phyloP scores from a whole-genome alignment of 2,888 invertebrate genomes.

The Drosophila tanythrix region DNA sequence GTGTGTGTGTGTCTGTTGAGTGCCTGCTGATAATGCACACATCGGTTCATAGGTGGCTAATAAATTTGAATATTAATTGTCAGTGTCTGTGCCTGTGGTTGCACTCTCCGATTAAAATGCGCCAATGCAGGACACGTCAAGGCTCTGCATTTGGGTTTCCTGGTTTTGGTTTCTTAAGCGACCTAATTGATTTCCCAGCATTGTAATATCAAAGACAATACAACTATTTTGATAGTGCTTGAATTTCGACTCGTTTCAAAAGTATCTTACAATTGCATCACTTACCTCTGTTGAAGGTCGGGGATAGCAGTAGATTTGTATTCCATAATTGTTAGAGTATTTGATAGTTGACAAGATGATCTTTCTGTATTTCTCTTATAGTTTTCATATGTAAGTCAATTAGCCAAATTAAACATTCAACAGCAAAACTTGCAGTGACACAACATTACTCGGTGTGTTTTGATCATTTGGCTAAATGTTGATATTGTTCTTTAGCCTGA shows the following conservation, averaged over 20 bases:
- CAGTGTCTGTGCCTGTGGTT: conserved; percentile 67
- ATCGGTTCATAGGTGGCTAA: conserved; percentile 84
- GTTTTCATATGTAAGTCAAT: conserved; percentile 3
- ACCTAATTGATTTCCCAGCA: conserved; percentile 44
- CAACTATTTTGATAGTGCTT: background rate
- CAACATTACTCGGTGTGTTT: background rate
- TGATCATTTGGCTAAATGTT: background rate
- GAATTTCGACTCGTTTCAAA: background rate
- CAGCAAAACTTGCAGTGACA: background rate
- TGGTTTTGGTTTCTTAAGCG: conserved; percentile 2
- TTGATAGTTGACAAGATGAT: too few relatives aligned
- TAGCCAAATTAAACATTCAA: conserved; percentile 11
- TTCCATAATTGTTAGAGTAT: background rate
- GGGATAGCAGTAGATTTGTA: background rate
- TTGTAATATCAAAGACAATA: background rate
- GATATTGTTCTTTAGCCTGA: background rate
- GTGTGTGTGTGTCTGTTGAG: conserved; percentile 32
- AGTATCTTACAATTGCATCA: background rate
- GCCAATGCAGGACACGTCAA: conserved; percentile 41
- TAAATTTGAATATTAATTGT: conserved; percentile 84
- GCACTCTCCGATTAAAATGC: conserved; percentile 69
- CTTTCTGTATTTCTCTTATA: background rate
- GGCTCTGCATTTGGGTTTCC: conserved; percentile 8
- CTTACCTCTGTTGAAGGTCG: background rate
- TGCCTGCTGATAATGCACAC: conserved; percentile 83